A percentile compares a stretch with the other conserved stretches of the same genome.
phyloP scores from a whole-genome alignment of 1,140 invertebrate genomes.

The Habropoda laboriosa region DNA sequence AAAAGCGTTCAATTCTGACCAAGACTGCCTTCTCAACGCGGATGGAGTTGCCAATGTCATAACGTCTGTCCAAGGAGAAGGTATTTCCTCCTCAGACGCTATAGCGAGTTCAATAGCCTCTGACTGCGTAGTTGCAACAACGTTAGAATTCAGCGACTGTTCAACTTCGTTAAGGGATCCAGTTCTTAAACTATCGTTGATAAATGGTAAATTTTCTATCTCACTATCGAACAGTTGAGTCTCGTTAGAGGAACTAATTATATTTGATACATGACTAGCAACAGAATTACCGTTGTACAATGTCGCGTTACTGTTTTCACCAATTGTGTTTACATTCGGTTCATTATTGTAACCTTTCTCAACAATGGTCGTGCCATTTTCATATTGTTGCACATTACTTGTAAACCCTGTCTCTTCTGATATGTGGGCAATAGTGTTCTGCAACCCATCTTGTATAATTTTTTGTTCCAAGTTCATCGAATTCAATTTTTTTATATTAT shows the following conservation, averaged over 20 bases:
- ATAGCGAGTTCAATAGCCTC: slow-evolving; percentile 87
- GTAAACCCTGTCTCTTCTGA: slow-evolving; percentile 58
- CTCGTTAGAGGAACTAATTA: slow-evolving; percentile 61
- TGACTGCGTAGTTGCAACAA: slow-evolving; percentile 68
- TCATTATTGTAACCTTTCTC: slow-evolving; percentile 21
- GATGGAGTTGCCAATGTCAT: slow-evolving; percentile 84
- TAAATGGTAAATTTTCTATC: slow-evolving; percentile 62
- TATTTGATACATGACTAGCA: slow-evolving; percentile 66
- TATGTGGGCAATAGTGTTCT: slow-evolving; percentile 73
- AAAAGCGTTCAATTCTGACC: slow-evolving; percentile 84
- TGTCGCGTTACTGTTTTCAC: slow-evolving; percentile 13
- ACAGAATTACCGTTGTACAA: slow-evolving; percentile 61
- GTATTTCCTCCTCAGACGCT: slow-evolving; percentile 88
- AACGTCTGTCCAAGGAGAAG: slow-evolving; percentile 87
- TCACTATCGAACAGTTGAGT: slow-evolving; percentile 60
- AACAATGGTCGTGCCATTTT: slow-evolving; percentile 18
- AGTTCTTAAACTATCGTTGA: slow-evolving; percentile 55
- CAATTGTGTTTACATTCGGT: slow-evolving; percentile 23
- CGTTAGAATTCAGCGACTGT: slow-evolving; percentile 32
- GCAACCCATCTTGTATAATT: slow-evolving; percentile 73
- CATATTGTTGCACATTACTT: slow-evolving; percentile 48
- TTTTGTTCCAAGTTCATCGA: slow-evolving; percentile 75
- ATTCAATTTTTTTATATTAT: slow-evolving; percentile 32
- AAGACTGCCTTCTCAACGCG: slow-evolving; percentile 81
- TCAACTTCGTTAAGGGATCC: slow-evolving; percentile 43